Evolutionary conservation across 1,140 invertebrate species (phyloP), one percentile per base, ranked within the genome.

Genomic region (Leptinotarsa lineolata): DNA sequence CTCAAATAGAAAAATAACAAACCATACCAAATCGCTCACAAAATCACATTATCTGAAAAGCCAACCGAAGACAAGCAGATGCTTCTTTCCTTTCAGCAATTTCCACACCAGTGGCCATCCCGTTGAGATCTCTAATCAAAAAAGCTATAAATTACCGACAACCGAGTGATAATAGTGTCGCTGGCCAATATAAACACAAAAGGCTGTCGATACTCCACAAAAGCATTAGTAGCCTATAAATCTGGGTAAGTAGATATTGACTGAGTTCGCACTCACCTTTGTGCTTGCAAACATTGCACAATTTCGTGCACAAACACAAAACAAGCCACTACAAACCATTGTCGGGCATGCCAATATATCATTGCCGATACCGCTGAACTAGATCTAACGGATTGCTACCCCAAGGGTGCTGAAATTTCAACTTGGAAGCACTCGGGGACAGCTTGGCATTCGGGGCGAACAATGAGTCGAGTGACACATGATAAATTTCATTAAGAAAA

Each of bases 401-500:
- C 48, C n/a, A 30, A 61, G n/a, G 63, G 24, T 24, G 65, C 76
- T 74, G 72, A 72, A 77, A 77, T 74, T 67, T 77, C 48, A 70
- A 44, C 1, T 0, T 80, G 79, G 68, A 74, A 79, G 59, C 21
- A 54, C 67, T 59, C 61, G 54, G 39, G 61, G 63, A 70, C 68
- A 58, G 68, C 65, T 71, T 48, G 67, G 24, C 67, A 78, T 74
- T 77, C 64, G 72, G 65, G 58, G 24, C 67, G 65, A 72, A 76
- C 78, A 81, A 77, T 72, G 66, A 68, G 69, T 76, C 74, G 68
- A 78, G 77, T 74, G 80, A 79, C 78, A 81, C 80, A 80, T 80
- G 78, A 81, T 81, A 81, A 81, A 81, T 81, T 81, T 80, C 77
- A 79, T 81, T 80, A 76, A 77, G 71, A 65, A 76, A 74, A 72